Base-by-base conservation (phyloP, 2,888 invertebrate genomes). In the Pycnomerus fuliginosus region DNA sequence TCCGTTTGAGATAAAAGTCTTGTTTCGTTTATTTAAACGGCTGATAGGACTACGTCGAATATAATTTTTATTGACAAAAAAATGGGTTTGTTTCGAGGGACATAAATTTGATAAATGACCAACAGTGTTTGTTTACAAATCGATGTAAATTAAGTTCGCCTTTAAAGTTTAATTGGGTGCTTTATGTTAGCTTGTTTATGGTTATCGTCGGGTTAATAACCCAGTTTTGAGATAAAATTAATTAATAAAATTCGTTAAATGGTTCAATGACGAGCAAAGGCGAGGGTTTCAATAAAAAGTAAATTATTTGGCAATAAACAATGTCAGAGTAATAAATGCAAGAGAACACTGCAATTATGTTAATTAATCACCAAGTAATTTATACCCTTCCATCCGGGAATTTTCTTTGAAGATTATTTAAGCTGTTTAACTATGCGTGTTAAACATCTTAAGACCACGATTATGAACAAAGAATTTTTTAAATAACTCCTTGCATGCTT, bases 1-100 rank as follows among this genome's bases (percentile, higher is more conserved):
- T 41, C 61, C 65, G 66, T 66, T 68, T 64, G 60, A 69, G 68
- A 69, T 69, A 68, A 69, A 63, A 65, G 61, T 54, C 64, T 57
- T 68, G 67, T 68, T 59, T 57, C 53, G 55, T 67, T 65, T 62
- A 60, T 65, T 65, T 62, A 60, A 58, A 50, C 55, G n/a, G 57
- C 57, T 58, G 64, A 64, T 62, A 62, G 54, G 40, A 45, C 45
- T 50, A 38, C 43, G 48, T 46, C 48, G 58, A 56, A 55, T 61
- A 60, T 61, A 61, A 60, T 62, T 64, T 62, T 58, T 56, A 55
- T 44, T 44, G 34, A 55, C 46, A 52, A 53, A 56, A n/a, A n/a
- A n/a, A n/a, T n/a, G n/a, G n/a, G n/a, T n/a, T n/a, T n/a, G n/a
- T n/a, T n/a, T n/a, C n/a, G n/a, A n/a, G n/a, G n/a, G n/a, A n/a